Evolutionary conservation across 2,888 invertebrate species (phyloP), one percentile per base, ranked within the genome.

Genomic region (Amphipoea oculea): DNA sequence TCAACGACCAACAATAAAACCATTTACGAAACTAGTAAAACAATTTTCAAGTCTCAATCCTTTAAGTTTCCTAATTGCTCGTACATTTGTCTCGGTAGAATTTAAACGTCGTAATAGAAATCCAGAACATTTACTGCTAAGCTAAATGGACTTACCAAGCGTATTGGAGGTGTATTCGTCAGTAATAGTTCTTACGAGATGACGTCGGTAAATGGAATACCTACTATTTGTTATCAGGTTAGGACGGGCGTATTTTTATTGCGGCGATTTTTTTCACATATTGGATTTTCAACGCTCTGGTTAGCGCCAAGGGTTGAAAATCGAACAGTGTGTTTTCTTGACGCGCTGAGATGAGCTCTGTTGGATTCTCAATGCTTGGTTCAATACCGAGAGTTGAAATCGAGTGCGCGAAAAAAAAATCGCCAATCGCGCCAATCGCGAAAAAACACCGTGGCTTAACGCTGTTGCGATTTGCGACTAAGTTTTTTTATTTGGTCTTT

Each of bases 1-100:
- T 48, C 23, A 60, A 73, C 29, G 40, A 63, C 17, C 45, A n/a
- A 63, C 63, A 74, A 60, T 67, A 60, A 74, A 48, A 74, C 51
- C 12, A 82, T 68, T 77, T 9, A n/a, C 23, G 60, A 42, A 71
- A 75, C 65, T 73, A 42, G 42, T 79, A 69, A 79, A 86, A 86
- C 65, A 79, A 76, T 82, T 73, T 63, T 7, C 57, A 40, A 63
- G 4, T 14, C 14, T 48, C 4, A 73, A 70, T 62, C 23, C 14
- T 12, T 36, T 40, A 68, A 82, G 69, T 79, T 70, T 68, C 63
- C 23, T 79, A 78, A 86, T 84, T 79, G 76, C 74, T 63, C 20
- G 66, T 73, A 81, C 72, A 81, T 81, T 86, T 77, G 40, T 81
- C 81, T 73, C 29, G 23, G 73, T 29, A 29, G 29, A 62, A 86